Evolutionary conservation across 2,888 invertebrate genomes (phyloP), one percentile per base, ranked within the genome.

Genomic region (Melinopterus prodromus): DNA sequence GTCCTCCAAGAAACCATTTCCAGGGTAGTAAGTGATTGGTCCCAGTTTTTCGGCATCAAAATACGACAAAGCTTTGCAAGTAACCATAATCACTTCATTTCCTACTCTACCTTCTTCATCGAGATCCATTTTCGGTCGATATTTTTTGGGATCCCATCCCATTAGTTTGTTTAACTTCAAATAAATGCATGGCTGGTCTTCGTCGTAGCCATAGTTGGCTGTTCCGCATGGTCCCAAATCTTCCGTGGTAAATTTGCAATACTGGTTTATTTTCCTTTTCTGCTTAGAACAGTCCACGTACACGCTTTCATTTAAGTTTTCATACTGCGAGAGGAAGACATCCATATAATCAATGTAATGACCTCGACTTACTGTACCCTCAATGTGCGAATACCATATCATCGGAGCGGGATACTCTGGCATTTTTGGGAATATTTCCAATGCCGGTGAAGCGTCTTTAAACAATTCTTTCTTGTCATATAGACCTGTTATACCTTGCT

Each of bases 201-300:
- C 72, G 3, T 14, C 69, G 15, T 80, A 80, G 37, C 79, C 79
- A 36, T 80, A 80, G 6, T 75, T 77, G 6, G 69, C 26, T 36
- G 37, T 38, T 4, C 77, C 79, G 35, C 79, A 80, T 14, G 79
- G 79, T 15, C 79, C 79, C 16, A 80, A 70, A 69, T 71, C 72
- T 4, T 77, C n/a, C 37, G 70, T 77, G 7, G 74, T 77, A 37
- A 80, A 80, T 69, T 14, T 77, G 26, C 79, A 80, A 6, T 77
- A 75, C 35, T 74, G 74, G n/a, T 37, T 37, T 5, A 6, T 6
- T 36, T 35, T 74, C 35, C 35, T 35, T 37, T 80, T 77, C 16
- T 74, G 69, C 36, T 77, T 80, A 37, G 70, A 36, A 7, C 79
- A 80, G 75, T 80, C 77, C 9, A 80, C 79, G 69, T 80, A 80